These are phyloP conservation scores for Mormyrus hasselquistii DNA, from an alignment of 2,797 vertebrate species.

Conservation along the genomic window DNA sequence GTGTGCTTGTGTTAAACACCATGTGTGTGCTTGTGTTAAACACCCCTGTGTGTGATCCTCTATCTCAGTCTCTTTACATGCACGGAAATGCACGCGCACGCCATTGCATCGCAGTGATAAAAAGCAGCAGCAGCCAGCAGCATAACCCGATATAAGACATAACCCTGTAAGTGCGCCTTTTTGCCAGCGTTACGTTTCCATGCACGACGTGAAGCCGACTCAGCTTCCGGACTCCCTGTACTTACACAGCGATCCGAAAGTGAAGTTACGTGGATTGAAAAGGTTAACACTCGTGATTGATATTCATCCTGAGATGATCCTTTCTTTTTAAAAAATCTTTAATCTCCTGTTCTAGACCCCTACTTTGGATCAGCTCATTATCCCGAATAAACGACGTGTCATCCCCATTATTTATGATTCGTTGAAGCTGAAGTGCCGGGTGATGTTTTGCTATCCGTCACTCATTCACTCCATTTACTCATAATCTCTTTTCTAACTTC, in stretches of 20 bases:
- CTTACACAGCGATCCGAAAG: conserved; percentile 48
- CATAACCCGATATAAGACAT: background rate
- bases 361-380: conserved; percentile 80
- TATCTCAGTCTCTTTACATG: background rate
- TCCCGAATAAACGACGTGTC: conserved; percentile 72
- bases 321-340: conserved; percentile 78
- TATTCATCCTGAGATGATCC: conserved; percentile 79
- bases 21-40: background rate
- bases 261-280: conserved; percentile 65
- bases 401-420: conserved; percentile 75
- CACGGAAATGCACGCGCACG: background rate
- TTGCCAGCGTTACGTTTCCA: background rate
- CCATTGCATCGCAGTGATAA: background rate
- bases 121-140: background rate
- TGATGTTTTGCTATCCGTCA: conserved; percentile 54
- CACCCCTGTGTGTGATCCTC: background rate
- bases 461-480: conserved; percentile 76
- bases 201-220: background rate
- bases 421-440: conserved; percentile 56
- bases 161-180: background rate
- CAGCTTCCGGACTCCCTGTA: conserved; percentile 18
- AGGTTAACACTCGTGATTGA: conserved; percentile 77
- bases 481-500: conserved; percentile 77
- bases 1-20: background rate
- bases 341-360: conserved; percentile 75